Conservation (phyloP, 2,888 invertebrate species). For the Cephonodes hylas region DNA sequence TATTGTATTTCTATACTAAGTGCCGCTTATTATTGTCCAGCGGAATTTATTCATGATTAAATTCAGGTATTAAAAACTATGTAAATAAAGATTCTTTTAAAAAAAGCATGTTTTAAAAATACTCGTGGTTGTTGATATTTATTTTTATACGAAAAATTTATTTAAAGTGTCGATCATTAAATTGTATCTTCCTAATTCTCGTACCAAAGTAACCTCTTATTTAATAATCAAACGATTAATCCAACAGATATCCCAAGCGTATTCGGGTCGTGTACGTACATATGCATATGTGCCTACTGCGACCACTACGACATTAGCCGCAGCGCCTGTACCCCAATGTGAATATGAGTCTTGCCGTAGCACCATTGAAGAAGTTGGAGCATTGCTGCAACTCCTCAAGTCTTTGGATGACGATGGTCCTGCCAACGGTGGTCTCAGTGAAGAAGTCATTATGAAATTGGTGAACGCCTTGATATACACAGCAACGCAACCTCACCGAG, state of each 20-base stretch:
- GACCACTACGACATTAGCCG: neutral
- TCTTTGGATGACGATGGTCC: slow-evolving; percentile 21
- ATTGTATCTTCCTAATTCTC: no score
- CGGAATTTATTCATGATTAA: no score
- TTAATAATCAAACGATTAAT: no score
- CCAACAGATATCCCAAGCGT: slow-evolving; percentile 42
- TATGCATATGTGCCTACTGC: slow-evolving; percentile 17
- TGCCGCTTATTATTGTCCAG: no score
- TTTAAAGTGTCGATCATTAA: no score
- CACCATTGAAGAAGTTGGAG: slow-evolving; percentile 38
- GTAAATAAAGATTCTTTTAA: no score
- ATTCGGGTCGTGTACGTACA: slow-evolving; percentile 13
- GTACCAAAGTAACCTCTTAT: neutral
- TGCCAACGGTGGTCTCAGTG: slow-evolving; percentile 34
- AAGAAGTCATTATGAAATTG: slow-evolving; percentile 58
- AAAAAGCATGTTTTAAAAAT: no score
- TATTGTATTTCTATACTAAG: no score
- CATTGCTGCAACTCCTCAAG: slow-evolving; percentile 33
- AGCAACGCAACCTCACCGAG: slow-evolving; percentile 41
- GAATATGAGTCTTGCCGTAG: slow-evolving; percentile 34
- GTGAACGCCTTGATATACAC: slow-evolving; percentile 60
- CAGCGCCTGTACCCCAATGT: neutral
- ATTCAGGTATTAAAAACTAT: no score
- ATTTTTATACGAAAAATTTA: no score
- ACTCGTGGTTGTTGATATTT: no score